Conservation (phyloP, 1,140 invertebrate genomes). For the Leptestheria dahalacensis region DNA sequence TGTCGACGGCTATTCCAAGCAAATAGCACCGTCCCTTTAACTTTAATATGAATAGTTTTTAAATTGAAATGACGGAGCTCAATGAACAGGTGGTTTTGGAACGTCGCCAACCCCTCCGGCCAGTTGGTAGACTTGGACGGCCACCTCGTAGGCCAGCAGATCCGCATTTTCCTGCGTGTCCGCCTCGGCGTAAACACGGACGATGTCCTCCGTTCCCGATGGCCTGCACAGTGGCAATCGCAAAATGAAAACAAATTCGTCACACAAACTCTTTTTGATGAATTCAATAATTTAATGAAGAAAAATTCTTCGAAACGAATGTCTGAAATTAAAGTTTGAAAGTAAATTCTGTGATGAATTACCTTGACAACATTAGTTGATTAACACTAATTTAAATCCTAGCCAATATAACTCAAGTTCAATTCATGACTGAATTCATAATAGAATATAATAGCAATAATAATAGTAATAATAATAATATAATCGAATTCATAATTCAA, state of each 20-base stretch:
- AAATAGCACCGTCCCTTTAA: too few species aligned
- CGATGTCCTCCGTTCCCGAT: conserved; percentile 93
- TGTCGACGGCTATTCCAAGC: too few species aligned
- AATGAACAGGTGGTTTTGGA: conserved; percentile 18
- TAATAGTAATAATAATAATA: conserved; percentile 10
- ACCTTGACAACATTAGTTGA: too few species aligned
- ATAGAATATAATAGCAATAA: conserved; percentile 15
- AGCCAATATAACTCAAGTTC: too few species aligned
- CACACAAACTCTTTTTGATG: background rate
- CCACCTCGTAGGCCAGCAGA: conserved; percentile 56
- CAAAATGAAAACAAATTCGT: conserved; percentile 14
- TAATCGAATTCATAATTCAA: background rate
- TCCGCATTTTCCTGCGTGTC: conserved; percentile 53
- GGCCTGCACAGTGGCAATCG: conserved; percentile 40
- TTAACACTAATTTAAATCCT: too few species aligned
- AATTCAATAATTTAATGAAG: too few species aligned
- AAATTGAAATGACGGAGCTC: background rate
- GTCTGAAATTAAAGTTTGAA: too few species aligned
- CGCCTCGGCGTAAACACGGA: conserved; percentile 91
- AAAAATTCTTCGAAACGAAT: too few species aligned
- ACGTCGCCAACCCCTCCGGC: conserved; percentile 51
- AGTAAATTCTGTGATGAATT: too few species aligned
- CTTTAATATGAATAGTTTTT: background rate
- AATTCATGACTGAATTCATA: too few species aligned
- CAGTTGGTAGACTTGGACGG: conserved; percentile 50